A percentile compares a stretch with the other conserved stretches of the same genome.
Evolutionary conservation across 2,797 vertebrate genomes (phyloP).

Genomic region (Chelonia mydas): DNA sequence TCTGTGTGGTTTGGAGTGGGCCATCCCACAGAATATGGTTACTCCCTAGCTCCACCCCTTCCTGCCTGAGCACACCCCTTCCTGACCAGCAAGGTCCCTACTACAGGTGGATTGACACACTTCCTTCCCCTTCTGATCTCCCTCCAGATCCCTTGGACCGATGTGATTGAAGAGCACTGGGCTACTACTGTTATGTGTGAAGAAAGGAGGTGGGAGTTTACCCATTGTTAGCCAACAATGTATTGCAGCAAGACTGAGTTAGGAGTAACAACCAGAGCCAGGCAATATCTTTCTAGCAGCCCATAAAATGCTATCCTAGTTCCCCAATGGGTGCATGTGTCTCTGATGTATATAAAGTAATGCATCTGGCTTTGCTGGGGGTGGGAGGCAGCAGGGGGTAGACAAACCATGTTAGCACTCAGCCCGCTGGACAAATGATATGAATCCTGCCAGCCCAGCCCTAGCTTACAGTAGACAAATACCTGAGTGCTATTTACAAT

Average conservation of each 20-base stretch:
- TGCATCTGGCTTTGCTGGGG: not conserved
- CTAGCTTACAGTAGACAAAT: not conserved
- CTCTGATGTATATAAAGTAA: not conserved
- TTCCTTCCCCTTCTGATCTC: not conserved
- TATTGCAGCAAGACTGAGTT: not conserved
- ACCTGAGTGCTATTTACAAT: not conserved
- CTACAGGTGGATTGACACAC: accelerated
- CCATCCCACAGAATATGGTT: not conserved
- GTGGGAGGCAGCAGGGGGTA: not conserved
- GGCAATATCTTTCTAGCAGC: not conserved
- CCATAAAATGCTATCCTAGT: too few species aligned
- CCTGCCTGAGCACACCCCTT: not conserved
- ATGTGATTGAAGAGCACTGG: not conserved
- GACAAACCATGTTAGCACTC: not conserved
- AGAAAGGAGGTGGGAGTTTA: not conserved
- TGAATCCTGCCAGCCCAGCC: not conserved
- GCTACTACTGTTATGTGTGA: not conserved
- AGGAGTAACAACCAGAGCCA: not conserved
- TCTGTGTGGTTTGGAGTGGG: not conserved
- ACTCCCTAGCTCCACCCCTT: not conserved
- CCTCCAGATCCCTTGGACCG: not conserved
- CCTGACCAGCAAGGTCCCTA: not conserved
- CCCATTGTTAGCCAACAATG: not conserved
- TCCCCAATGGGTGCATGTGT: accelerated
- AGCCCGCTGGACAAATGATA: not conserved